Evolutionary conservation across 1,140 invertebrate species (phyloP), one percentile per base, ranked within the genome.

Genomic region (Pantala flavescens): DNA sequence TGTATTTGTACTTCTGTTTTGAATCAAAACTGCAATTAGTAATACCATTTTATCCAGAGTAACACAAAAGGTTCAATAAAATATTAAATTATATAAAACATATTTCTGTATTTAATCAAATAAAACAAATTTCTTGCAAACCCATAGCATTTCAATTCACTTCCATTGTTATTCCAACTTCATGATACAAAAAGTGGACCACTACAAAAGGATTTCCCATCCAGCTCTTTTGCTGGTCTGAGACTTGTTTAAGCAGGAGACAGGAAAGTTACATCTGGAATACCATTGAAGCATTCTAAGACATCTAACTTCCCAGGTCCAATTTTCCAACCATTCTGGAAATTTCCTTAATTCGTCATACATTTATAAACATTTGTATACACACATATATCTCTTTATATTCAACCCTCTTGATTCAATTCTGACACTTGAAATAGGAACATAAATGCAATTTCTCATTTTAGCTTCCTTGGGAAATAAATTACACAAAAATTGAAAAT

Each of bases 1-100:
- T 63, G 49, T 63, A 63, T 63, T 63, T 63, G 49, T 63, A 63
- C 49, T 63, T 63, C 49, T 63, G 49, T 63, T 63, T 63, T 63
- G 49, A 21, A 63, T 63, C 49, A 63, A 63, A 21, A 63, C 49
- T 21, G n/a, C 49, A 63, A 36, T 36, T 63, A 63, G 49, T 21
- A 63, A 63, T 63, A 21, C 49, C 49, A 63, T 63, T 63, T 63
- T 63, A 63, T 63, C 49, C 49, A 63, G 49, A 63, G 49, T 63
- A 63, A 63, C 49, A 63, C 49, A 63, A 63, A 49, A 63, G 49
- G 49, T 63, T 63, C 49, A 63, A 63, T 63, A 63, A 63, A 63
- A 63, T 63, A 63, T 63, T 63, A 63, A 63, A 63, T 63, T 16
- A 63, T 63, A 21, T 19, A 63, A 63, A 63, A 63, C 49, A 63